Evolutionary conservation across 2,113 vertebrate genomes (phyloP).

Genomic region (Archilochus colubris): DNA sequence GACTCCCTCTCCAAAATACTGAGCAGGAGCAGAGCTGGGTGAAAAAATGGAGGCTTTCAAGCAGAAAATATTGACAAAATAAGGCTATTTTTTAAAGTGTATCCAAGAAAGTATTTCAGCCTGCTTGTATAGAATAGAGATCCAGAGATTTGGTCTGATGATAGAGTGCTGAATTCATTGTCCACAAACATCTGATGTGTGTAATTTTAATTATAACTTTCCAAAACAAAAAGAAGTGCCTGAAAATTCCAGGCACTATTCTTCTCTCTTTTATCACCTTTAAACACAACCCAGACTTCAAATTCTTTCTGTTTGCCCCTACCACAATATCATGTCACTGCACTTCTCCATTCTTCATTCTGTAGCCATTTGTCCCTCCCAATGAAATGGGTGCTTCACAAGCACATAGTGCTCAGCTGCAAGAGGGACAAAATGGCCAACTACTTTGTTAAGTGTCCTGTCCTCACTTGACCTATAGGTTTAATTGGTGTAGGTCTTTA

Average conservation of each 20-base stretch:
- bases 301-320: neutral
- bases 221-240: slow-evolving; percentile 29
- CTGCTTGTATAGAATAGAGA: neutral
- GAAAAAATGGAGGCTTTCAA: neutral
- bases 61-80: slow-evolving; percentile 25
- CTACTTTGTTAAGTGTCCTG: neutral
- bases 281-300: neutral
- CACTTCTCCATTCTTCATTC: neutral
- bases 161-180: slow-evolving; percentile 39
- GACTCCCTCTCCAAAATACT: neutral
- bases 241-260: slow-evolving; percentile 18
- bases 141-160: slow-evolving; percentile 60
- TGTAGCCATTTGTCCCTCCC: neutral
- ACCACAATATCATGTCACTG: neutral
- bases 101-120: slow-evolving; percentile 12
- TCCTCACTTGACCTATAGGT: neutral
- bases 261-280: neutral
- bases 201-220: slow-evolving; percentile 19
- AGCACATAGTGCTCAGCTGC: neutral
- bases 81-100: neutral
- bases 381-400: neutral
- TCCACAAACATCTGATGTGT: slow-evolving; percentile 50
- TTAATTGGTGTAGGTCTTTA: neutral
- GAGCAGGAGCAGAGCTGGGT: neutral
- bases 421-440: neutral